Percentiles rank a stretch among this genome's conserved stretches.
Evolutionary conservation across 2,888 invertebrate genomes (phyloP).

Genomic region (Drosophila borborema): DNA sequence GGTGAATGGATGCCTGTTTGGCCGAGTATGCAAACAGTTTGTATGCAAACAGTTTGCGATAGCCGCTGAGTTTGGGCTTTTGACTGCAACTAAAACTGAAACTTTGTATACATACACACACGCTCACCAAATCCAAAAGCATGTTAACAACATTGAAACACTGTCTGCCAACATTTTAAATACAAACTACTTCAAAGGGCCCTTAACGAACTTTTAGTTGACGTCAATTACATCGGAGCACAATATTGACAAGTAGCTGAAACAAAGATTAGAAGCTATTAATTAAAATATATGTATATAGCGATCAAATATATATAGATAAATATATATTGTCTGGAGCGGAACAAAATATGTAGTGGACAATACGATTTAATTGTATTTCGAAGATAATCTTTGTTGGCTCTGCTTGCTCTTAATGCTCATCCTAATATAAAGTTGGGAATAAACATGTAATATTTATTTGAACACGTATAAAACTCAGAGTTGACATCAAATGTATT

Average conservation of each 20-base stretch:
- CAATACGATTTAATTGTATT: background rate
- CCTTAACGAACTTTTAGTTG: background rate
- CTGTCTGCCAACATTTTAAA: constrained; percentile 34
- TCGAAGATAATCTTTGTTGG: background rate
- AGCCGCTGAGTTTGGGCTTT: constrained; percentile 39
- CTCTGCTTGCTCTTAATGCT: background rate
- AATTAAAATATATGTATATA: background rate
- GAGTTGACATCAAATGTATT: background rate
- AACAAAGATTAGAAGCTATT: background rate
- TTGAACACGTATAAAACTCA: background rate
- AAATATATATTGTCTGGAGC: background rate
- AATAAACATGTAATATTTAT: constrained; percentile 8
- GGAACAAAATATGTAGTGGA: background rate
- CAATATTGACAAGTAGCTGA: background rate
- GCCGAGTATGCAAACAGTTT: constrained; percentile 32
- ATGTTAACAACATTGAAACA: constrained; percentile 26
- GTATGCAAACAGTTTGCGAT: constrained; percentile 31
- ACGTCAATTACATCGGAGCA: background rate
- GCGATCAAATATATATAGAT: background rate
- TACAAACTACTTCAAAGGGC: constrained; percentile 12
- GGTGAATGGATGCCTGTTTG: constrained; percentile 5
- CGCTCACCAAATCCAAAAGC: background rate
- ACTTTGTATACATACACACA: constrained; percentile 36
- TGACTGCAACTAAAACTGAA: constrained; percentile 29
- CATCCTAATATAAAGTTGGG: background rate